phyloP scores from a whole-genome alignment of 2,797 vertebrate genomes.

The Xenopus petersii region DNA sequence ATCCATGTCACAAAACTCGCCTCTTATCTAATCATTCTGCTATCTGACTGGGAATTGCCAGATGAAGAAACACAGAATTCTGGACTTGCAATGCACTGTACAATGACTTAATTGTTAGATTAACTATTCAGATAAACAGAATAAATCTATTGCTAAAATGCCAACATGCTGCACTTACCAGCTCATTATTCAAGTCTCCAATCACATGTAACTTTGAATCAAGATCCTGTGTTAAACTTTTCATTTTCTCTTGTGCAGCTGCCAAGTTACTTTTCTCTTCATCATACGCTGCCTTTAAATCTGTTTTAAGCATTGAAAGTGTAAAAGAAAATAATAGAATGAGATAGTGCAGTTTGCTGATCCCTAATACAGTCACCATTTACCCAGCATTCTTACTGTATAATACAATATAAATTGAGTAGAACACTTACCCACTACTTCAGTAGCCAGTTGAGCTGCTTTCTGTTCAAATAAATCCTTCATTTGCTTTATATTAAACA shows the following conservation, averaged over 20 bases:
- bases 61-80: too few species aligned
- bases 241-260: conserved; percentile 77
- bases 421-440: conserved; percentile 87
- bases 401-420: too few species aligned
- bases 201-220: conserved; percentile 75
- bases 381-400: not conserved
- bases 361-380: not conserved
- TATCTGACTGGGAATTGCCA: too few species aligned
- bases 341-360: not conserved
- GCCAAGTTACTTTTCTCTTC: conserved; percentile 88
- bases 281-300: conserved; percentile 91
- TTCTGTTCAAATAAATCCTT: conserved; percentile 98
- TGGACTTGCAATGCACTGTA: too few species aligned
- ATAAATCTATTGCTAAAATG: too few species aligned
- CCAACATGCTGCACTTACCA: conserved; percentile 70
- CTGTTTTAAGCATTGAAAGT: conserved; percentile 59
- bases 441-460: conserved; percentile 92
- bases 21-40: too few species aligned
- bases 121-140: too few species aligned
- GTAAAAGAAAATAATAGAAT: conserved; percentile 34
- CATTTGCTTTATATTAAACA: conserved; percentile 98
- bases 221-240: conserved; percentile 76
- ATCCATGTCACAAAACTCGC: too few species aligned
- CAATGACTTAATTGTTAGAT: too few species aligned
- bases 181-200: conserved; percentile 83